Evolutionary conservation across 92 coral and sea anemone genomes (phyloP), one percentile per base, ranked within the genome.

Genomic region (Pocillopora grandis): DNA sequence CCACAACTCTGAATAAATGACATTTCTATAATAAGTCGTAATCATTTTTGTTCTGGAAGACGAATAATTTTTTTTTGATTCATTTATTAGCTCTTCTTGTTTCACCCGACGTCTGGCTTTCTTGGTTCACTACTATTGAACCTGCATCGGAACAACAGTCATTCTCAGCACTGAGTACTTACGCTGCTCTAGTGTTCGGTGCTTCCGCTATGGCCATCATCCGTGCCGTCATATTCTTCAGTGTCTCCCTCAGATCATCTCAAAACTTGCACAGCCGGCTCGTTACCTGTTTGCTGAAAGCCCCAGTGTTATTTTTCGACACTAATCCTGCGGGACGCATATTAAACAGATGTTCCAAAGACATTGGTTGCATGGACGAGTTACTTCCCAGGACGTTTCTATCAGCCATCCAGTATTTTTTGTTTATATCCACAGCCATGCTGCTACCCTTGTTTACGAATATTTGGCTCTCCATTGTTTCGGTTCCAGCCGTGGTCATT

Each of bases 271-370:
- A 88, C 77, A 23, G 71, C 55, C 61, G 12, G 19, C 71, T 88
- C 81, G 63, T 79, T 14, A 42, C 37, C 20, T 9, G 66, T 15
- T n/a, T 88, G 5, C 81, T 84, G 63, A 79, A 81, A 20, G 83
- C 83, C 23, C 69, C 85, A 6, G 76, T 85, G 2, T 69, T 74
- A 2, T 88, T 88, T 48, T 89, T 89, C 66, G 88, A 89, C 71
- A 78, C 78, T 36, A 89, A 89, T 48, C 92, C 92, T 2, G 61
- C 92, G 3, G 92, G 89, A 7, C 57, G 92, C 66, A 89, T 89
- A 5, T 31, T 84, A 59, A 89, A 89, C 87, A 19, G 92, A 48
- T 89, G 86, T 59, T 85, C 92, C 10, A 62, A 81, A 58, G 92
- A 89, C 70, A 85, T 81, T 16, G 89, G 86, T 3, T 57, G 35